Conservation (phyloP, 2,888 invertebrate genomes). For the Zeuzera pyrina region DNA sequence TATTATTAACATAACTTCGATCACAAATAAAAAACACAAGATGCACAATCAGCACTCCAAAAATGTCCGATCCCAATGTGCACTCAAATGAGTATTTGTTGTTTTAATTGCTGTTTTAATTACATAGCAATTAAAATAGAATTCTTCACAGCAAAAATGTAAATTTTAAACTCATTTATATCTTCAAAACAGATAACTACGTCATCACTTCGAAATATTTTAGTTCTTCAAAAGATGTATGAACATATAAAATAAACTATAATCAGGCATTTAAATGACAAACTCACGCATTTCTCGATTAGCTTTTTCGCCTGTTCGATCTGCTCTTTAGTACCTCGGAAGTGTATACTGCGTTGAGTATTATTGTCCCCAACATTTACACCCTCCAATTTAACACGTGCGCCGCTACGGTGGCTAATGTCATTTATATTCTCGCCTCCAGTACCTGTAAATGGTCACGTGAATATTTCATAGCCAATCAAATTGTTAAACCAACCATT, state of each 20-base stretch:
- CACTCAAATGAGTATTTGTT: too few relatives aligned
- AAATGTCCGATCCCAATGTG: too few relatives aligned
- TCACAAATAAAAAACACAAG: too few relatives aligned
- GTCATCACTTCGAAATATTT: background rate
- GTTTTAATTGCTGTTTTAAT: too few relatives aligned
- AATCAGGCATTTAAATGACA: background rate
- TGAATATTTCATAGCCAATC: too few relatives aligned
- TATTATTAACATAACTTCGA: too few relatives aligned
- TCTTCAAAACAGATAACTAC: background rate
- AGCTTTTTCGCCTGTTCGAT: conserved; percentile 80
- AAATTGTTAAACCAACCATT: too few relatives aligned
- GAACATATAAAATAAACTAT: background rate
- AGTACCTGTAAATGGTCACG: conserved; percentile 62
- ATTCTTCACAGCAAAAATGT: too few relatives aligned
- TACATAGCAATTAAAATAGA: too few relatives aligned
- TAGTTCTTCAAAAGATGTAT: background rate
- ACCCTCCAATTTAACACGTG: conserved; percentile 78
- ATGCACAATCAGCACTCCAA: too few relatives aligned
- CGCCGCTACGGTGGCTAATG: conserved; percentile 81
- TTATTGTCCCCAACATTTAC: conserved; percentile 21
- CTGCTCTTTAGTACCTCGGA: conserved; percentile 81
- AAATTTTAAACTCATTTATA: too few relatives aligned
- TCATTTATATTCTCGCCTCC: conserved; percentile 81
- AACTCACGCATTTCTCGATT: conserved; percentile 78
- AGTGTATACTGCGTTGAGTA: conserved; percentile 40